Conservation (phyloP, 92 coral and sea anemone species). For the Palythoa grandis region DNA sequence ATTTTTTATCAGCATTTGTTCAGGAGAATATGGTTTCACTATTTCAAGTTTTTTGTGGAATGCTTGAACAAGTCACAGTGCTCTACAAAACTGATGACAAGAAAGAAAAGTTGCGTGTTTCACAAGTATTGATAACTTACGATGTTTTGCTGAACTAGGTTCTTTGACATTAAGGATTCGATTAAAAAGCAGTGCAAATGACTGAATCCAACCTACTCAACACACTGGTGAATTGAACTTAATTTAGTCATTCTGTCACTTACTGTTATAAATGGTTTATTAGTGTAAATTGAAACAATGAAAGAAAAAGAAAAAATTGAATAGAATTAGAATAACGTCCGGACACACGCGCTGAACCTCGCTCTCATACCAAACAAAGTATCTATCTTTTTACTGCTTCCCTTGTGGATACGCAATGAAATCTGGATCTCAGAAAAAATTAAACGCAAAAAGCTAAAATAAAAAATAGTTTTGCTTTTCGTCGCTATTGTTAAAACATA, state of each 20-base stretch:
- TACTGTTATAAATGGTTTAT: not conserved
- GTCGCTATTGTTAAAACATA: too few species aligned
- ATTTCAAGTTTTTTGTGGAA: too few species aligned
- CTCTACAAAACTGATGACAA: too few species aligned
- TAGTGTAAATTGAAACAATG: not conserved
- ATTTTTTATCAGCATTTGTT: too few species aligned
- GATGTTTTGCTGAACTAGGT: not conserved
- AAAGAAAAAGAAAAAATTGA: not conserved
- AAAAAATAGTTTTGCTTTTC: not conserved
- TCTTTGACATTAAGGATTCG: not conserved
- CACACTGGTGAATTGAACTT: not conserved
- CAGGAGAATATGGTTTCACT: too few species aligned
- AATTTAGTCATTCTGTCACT: constrained; percentile 9
- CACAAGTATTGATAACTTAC: not conserved
- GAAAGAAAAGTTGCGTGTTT: not conserved
- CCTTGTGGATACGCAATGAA: not conserved
- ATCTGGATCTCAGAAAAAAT: not conserved
- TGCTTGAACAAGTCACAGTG: too few species aligned
- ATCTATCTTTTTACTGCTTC: not conserved
- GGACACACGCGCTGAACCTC: not conserved
- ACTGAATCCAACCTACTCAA: not conserved
- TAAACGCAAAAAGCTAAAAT: not conserved
- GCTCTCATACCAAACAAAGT: not conserved
- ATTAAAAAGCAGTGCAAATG: not conserved
- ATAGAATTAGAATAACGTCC: not conserved